Conservation (phyloP, 2,113 vertebrate species). For the Pampusana beccarii region DNA sequence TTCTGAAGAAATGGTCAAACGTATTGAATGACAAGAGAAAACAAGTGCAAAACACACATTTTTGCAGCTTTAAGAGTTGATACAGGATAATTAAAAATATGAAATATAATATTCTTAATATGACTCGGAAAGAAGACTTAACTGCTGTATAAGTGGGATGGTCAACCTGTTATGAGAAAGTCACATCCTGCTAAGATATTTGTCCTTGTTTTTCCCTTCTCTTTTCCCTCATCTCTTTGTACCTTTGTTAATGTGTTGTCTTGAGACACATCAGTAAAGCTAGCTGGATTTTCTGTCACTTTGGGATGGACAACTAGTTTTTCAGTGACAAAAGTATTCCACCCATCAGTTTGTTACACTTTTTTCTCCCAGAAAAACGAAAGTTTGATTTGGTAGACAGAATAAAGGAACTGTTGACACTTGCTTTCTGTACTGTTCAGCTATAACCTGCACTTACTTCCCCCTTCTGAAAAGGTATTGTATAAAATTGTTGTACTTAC, state of each 20-base stretch:
- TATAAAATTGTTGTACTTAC: neutral
- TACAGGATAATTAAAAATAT: neutral
- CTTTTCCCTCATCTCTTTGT: neutral
- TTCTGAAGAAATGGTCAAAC: constrained; percentile 2
- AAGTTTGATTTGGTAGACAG: neutral
- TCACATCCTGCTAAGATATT: neutral
- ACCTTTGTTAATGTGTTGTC: neutral
- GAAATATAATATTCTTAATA: too few relatives aligned
- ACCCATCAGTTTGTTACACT: neutral
- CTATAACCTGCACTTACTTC: neutral
- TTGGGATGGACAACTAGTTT: neutral
- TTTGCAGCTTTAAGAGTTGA: neutral
- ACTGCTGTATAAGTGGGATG: neutral
- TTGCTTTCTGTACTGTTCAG: neutral
- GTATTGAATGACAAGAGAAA: neutral
- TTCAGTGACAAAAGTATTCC: neutral
- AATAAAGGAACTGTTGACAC: neutral
- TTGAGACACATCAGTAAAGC: neutral
- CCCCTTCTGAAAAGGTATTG: neutral
- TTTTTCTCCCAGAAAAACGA: neutral
- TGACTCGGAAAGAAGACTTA: neutral
- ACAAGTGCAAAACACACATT: neutral
- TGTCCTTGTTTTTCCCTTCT: neutral
- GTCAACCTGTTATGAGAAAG: neutral
- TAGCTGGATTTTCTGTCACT: neutral